Percentiles rank a stretch among this genome's conserved stretches.
These are phyloP conservation scores for Mus minutoides DNA, from an alignment of 2,797 vertebrate genomes.

Conservation along the genomic window DNA sequence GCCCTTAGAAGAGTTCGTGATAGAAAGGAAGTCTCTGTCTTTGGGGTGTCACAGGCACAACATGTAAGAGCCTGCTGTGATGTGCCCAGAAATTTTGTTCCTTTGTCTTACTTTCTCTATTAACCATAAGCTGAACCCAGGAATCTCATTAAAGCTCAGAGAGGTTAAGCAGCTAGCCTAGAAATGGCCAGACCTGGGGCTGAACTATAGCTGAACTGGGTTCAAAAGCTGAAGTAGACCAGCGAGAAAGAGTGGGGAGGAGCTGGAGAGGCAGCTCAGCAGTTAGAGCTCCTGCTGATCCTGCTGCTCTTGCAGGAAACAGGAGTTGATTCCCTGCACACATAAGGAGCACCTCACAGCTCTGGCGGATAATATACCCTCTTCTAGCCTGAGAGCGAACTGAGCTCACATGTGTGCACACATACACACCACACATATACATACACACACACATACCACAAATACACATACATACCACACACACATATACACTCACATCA, in stretches of 20 bases:
- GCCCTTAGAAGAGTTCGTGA: background rate
- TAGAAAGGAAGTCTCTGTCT: background rate
- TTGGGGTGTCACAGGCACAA: background rate
- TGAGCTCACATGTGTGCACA: background rate
- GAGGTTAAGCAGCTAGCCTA: background rate
- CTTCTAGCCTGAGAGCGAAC: background rate
- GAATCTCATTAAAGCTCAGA: background rate
- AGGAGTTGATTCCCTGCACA: background rate
- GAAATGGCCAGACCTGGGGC: background rate
- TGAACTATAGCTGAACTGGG: background rate
- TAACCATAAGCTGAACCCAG: background rate
- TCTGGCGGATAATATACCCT: background rate
- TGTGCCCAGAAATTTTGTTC: background rate
- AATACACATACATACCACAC: background rate
- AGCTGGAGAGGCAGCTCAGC: too few species aligned
- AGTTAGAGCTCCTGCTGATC: too few species aligned
- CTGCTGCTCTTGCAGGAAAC: too few species aligned
- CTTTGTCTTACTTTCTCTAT: background rate
- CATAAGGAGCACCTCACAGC: background rate
- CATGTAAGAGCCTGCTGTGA: too few species aligned
- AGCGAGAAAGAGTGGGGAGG: rapidly evolving
- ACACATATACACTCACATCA: background rate
- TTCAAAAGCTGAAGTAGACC: background rate
- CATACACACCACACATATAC: too few species aligned
- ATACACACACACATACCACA: too few species aligned